These are phyloP conservation scores for Sarcophaga peregrina DNA, from an alignment of 1,140 invertebrate genomes.

Conservation along the genomic window DNA sequence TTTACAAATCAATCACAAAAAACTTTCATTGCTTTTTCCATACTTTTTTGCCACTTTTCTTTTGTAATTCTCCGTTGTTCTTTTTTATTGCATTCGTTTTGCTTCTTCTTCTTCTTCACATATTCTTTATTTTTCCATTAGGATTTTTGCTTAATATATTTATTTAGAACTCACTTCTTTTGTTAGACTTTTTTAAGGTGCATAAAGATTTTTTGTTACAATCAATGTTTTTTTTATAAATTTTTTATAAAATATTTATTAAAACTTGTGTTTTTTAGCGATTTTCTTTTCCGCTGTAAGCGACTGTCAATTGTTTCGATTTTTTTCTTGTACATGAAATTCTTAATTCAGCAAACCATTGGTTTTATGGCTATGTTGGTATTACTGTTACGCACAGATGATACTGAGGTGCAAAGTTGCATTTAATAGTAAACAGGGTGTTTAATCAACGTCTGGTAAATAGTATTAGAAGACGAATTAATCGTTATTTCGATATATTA, in stretches of 20 bases:
- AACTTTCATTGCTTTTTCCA: conserved; percentile 38
- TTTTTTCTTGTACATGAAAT: conserved; percentile 10
- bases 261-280: conserved; percentile 45
- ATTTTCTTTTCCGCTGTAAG: conserved; percentile 45
- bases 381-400: neutral
- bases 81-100: conserved; percentile 34
- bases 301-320: conserved; percentile 48
- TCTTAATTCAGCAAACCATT: neutral
- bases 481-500: no score
- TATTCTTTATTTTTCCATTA: conserved; percentile 20
- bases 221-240: conserved; percentile 10
- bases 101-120: conserved; percentile 33
- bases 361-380: neutral
- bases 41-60: conserved; percentile 30
- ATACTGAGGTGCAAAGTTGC: neutral
- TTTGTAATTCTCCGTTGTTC: conserved; percentile 24
- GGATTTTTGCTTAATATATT: conserved; percentile 6
- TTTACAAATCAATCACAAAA: conserved; percentile 29
- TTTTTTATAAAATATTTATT: conserved; percentile 41
- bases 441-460: no score
- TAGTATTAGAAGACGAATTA: no score
- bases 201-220: neutral
- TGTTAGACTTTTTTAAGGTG: neutral
- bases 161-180: conserved; percentile 1
- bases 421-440: neutral